Percentiles rank a stretch among this genome's conserved stretches.
Evolutionary conservation across 1,140 invertebrate genomes (phyloP).

Genomic region (Asbolus verrucosus): DNA sequence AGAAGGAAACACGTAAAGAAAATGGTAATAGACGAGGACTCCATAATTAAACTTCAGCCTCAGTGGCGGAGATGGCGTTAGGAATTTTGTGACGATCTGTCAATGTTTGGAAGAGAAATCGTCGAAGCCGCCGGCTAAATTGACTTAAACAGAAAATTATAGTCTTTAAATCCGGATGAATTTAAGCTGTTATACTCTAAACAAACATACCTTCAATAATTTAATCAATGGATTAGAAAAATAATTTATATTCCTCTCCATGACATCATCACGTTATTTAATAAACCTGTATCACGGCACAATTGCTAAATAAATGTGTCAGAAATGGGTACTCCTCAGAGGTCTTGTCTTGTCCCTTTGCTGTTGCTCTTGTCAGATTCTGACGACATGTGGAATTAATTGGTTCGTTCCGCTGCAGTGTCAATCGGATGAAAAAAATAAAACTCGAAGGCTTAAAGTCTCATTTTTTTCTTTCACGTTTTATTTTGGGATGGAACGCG

Average conservation of each 20-base stretch:
- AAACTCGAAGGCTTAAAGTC: too few species aligned
- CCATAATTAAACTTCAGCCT: background rate
- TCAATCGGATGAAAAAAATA: too few species aligned
- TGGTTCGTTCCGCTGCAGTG: too few species aligned
- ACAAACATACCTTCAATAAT: conserved; percentile 13
- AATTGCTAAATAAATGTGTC: too few species aligned
- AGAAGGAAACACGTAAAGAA: background rate
- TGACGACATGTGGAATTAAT: too few species aligned
- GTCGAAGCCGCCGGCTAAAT: background rate
- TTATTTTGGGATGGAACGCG: background rate
- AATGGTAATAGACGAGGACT: background rate
- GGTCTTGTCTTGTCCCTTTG: background rate
- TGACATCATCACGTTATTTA: too few species aligned
- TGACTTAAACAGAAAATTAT: conserved; percentile 5
- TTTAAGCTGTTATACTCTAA: background rate
- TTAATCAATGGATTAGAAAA: background rate
- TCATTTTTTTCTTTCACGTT: too few species aligned
- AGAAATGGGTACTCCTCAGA: background rate
- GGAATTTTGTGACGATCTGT: conserved; percentile 5
- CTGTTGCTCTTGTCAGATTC: too few species aligned
- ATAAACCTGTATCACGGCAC: too few species aligned
- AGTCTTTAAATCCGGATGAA: conserved; percentile 6
- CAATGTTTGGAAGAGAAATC: background rate
- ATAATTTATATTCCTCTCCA: too few species aligned
- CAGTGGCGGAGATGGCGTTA: background rate